Evolutionary conservation across 2,888 invertebrate genomes (phyloP), one percentile per base, ranked within the genome.

Genomic region (Melanargia galathea): DNA sequence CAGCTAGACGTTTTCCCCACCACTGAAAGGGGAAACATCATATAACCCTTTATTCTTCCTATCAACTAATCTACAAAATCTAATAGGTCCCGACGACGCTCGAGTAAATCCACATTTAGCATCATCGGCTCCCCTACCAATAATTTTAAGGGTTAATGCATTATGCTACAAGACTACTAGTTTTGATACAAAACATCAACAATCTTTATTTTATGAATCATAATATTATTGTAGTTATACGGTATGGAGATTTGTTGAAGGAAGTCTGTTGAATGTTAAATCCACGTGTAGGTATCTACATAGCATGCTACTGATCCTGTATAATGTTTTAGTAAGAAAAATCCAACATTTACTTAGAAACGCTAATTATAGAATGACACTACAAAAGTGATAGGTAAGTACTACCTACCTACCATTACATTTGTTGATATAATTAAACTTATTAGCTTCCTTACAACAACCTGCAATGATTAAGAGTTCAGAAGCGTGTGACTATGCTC

Each of bases 241-340:
- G 6, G 16, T 48, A n/a, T 48, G n/a, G n/a, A 26, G 48, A 26
- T 48, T 48, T 24, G 24, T 48, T 26, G 22, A 16, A 49, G 49
- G 49, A 51, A 51, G 30, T 30, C n/a, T 30, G 24, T 40, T 48
- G 24, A 54, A 57, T 16, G 18, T 33, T 20, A 52, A 35, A 49
- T 40, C 45, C 46, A 30, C 38, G 2, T 59, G 10, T 22, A 10
- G n/a, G n/a, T n/a, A n/a, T n/a, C n/a, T n/a, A n/a, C 16, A 5
- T 33, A 52, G 13, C 51, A 2, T 51, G 35, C 26, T 55, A 16
- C n/a, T 22, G 43, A 33, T 16, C 24, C 22, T 62, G 35, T 38
- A 26, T 66, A 66, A 64, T 66, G 20, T 22, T 35, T 48, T 66
- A 64, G 58, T 24, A 10, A 57, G 64, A 64, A 62, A 64, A 11